Conservation (phyloP, 2,888 invertebrate genomes). For the Machimus rusticus region DNA sequence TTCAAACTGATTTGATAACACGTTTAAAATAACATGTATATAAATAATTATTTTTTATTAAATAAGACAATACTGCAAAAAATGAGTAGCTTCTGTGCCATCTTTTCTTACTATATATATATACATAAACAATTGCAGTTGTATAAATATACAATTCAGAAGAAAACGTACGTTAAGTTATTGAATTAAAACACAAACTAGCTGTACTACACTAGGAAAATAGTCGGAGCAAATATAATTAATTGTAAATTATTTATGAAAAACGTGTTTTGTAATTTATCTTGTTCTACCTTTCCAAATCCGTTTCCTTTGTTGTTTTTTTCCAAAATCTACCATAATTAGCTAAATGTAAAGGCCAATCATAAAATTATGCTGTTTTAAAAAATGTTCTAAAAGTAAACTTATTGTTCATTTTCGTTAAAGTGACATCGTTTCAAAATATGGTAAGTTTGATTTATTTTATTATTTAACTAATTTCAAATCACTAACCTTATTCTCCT, state of each 20-base stretch:
- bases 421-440: too few relatives aligned
- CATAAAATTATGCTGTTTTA: too few relatives aligned
- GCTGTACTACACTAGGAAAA: background rate
- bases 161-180: background rate
- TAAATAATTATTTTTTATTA: background rate
- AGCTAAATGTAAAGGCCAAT: too few relatives aligned
- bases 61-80: background rate
- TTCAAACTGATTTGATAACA: background rate
- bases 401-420: too few relatives aligned
- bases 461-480: too few relatives aligned
- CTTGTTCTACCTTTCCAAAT: background rate
- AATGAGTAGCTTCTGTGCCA: slow-evolving; percentile 28
- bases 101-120: slow-evolving; percentile 27
- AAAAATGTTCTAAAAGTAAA: too few relatives aligned
- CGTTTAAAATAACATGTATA: background rate
- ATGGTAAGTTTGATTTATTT: too few relatives aligned
- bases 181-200: slow-evolving; percentile 29
- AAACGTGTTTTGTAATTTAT: background rate
- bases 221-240: slow-evolving; percentile 29
- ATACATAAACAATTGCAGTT: background rate
- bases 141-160: slow-evolving; percentile 21
- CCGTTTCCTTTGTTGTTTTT: background rate
- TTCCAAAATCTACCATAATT: too few relatives aligned
- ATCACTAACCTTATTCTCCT: too few relatives aligned
- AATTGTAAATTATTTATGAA: slow-evolving; percentile 36